These are phyloP conservation scores for Cerastis rubricosa DNA, from an alignment of 2,888 invertebrate species.

Conservation along the genomic window DNA sequence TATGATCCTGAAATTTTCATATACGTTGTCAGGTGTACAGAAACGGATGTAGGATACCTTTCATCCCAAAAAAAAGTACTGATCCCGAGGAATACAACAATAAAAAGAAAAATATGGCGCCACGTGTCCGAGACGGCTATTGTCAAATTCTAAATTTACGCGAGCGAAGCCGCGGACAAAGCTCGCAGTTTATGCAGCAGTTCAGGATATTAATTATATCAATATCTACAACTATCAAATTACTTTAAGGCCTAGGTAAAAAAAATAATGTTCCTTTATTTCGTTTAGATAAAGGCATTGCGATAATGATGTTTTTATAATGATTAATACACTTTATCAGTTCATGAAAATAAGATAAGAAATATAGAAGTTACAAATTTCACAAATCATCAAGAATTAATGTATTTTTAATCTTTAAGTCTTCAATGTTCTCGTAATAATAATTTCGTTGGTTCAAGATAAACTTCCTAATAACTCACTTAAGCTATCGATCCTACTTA, in stretches of 20 bases:
- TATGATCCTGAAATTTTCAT: no score
- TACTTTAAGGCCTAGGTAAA: background rate
- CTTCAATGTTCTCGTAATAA: slow-evolving; percentile 7
- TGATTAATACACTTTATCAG: slow-evolving; percentile 33
- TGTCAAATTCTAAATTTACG: no score
- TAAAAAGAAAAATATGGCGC: no score
- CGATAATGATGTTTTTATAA: slow-evolving; percentile 34
- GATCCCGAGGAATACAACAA: no score
- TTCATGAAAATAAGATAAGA: slow-evolving; percentile 24
- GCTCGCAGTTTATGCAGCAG: no score
- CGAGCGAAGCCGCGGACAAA: no score
- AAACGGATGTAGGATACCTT: no score
- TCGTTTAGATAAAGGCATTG: slow-evolving; percentile 22
- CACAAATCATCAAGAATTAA: background rate
- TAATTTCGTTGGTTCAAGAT: background rate
- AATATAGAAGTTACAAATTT: slow-evolving; percentile 3
- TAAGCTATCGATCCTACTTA: background rate
- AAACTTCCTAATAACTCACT: background rate
- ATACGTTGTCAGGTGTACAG: no score
- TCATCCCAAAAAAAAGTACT: no score
- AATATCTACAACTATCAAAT: background rate
- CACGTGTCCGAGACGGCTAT: no score
- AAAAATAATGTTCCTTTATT: background rate
- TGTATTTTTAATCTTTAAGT: background rate
- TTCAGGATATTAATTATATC: background rate